Evolutionary conservation across 2,797 vertebrate genomes (phyloP).

Genomic region (Chaenodraco wilsoni): DNA sequence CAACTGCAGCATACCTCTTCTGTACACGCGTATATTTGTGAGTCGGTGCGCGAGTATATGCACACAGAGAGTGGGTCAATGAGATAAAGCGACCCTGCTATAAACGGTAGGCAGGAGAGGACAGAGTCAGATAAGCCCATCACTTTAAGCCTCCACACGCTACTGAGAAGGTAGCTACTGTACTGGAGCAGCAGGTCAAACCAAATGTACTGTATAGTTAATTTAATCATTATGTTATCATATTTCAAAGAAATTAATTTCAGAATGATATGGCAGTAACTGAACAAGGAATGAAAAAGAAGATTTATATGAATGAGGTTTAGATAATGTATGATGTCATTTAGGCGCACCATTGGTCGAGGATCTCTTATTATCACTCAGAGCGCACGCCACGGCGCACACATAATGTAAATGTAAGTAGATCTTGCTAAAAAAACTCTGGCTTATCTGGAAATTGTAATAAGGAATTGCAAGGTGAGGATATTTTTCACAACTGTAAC

Average conservation of each 20-base stretch:
- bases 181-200: constrained; percentile 36
- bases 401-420: background rate
- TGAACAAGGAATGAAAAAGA: constrained; percentile 6
- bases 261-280: background rate
- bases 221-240: background rate
- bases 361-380: background rate
- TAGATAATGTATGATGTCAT: background rate
- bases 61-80: constrained; percentile 68
- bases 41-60: constrained; percentile 9
- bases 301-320: background rate
- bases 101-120: constrained; percentile 70
- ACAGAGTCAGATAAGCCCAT: constrained; percentile 77
- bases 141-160: constrained; percentile 71
- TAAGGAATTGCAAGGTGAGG: background rate
- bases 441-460: background rate
- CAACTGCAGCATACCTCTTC: constrained; percentile 35
- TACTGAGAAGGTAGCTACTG: constrained; percentile 49
- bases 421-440: background rate
- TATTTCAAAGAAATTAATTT: background rate
- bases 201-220: constrained; percentile 2
- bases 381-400: background rate
- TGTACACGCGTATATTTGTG: constrained; percentile 15
- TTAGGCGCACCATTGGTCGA: background rate
- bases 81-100: constrained; percentile 76
- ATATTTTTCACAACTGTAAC: constrained; percentile 2